Evolutionary conservation across 2,888 invertebrate genomes (phyloP), one percentile per base, ranked within the genome.

Genomic region (Drosophila meridionalis): DNA sequence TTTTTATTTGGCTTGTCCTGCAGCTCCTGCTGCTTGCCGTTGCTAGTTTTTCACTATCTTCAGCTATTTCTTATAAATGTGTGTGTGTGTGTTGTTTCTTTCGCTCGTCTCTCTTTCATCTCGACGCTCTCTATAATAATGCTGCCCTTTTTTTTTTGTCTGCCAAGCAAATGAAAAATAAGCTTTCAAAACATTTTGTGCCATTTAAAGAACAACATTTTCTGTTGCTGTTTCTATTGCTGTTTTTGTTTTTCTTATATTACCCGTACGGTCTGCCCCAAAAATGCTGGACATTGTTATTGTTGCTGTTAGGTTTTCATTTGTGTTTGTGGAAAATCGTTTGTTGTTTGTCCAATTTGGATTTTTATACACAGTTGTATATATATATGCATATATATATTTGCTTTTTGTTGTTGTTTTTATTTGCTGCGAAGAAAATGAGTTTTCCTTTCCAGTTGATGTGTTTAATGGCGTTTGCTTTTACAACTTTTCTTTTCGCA

Each of bases 401-500:
- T 62, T 59, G 56, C 36, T 64, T 69, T 60, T 53, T 69, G 66
- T 69, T 36, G 40, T n/a, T 60, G 65, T 30, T 56, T 66, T 81
- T 68, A 72, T 62, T 56, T 56, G 56, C 42, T 68, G 71, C 61
- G 77, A 76, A 79, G 86, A 88, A 86, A 86, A 86, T 88, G 90
- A 89, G 85, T 80, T 86, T 86, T 88, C 86, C 80, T 73, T 90
- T 89, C 90, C 89, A 88, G 82, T 88, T 86, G 90, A 90, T 88
- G 89, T 88, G 84, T 87, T 86, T 86, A 90, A 90, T 90, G 89
- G 89, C 87, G 82, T 90, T 88, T 83, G 85, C 82, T 89, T 87
- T 90, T 87, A 90, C 90, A 89, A 82, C 85, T 88, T 88, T 80
- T 68, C 67, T 73, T 77, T 71, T 74, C 40, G 57, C 66, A 43